phyloP scores from a whole-genome alignment of 1,140 invertebrate species.

The Drosophila miranda region DNA sequence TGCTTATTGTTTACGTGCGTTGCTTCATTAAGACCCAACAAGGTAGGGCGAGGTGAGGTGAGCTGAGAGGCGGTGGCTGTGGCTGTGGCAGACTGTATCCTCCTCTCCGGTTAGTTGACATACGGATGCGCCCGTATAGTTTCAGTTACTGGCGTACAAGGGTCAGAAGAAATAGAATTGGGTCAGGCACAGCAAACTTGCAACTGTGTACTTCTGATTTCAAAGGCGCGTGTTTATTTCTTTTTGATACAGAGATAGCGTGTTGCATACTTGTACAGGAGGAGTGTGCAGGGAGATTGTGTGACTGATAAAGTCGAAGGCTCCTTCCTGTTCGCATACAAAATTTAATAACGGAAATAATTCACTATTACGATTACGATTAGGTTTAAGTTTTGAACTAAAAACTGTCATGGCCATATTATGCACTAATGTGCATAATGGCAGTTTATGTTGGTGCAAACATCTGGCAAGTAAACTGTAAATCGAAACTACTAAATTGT shows the following conservation, averaged over 20 bases:
- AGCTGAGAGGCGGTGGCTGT: neutral
- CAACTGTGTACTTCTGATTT: conserved; percentile 51
- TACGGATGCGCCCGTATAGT: conserved; percentile 41
- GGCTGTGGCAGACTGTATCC: conserved; percentile 1
- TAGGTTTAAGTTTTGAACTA: no score
- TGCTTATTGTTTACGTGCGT: conserved; percentile 80
- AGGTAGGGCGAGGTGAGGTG: conserved; percentile 5
- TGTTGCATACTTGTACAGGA: conserved; percentile 63
- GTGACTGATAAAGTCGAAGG: conserved; percentile 55
- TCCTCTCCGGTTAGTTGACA: conserved; percentile 66
- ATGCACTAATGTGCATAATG: no score
- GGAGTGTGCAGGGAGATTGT: conserved; percentile 38
- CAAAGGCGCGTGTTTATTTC: conserved; percentile 73
- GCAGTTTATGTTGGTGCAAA: no score
- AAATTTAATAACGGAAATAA: no score
- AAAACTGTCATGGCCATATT: no score
- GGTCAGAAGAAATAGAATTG: conserved; percentile 55
- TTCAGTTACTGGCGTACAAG: conserved; percentile 27
- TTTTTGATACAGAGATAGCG: conserved; percentile 73
- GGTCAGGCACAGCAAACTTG: conserved; percentile 65
- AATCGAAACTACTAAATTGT: no score
- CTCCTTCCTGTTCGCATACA: conserved; percentile 12
- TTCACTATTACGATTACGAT: no score
- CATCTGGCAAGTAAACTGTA: no score
- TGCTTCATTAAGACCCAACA: conserved; percentile 75